Base-by-base conservation (phyloP, 2,888 invertebrate genomes). In the Corythucha ciliata region DNA sequence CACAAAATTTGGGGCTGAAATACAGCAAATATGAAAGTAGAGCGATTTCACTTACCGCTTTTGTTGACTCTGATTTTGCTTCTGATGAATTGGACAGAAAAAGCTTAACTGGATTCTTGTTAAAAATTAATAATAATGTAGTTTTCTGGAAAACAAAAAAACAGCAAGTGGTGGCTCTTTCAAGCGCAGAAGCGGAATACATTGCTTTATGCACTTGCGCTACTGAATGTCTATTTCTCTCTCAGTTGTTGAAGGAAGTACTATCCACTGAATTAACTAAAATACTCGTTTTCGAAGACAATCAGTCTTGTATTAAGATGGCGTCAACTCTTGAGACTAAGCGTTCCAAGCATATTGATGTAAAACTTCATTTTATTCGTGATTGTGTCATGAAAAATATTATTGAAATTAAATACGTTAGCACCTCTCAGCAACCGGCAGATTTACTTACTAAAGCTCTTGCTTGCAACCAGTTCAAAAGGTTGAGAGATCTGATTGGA, bases 51-150 rank as follows among this genome's bases (percentile, higher is more conserved):
- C 24, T 26, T 4, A 14, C 14, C 14, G 12, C 24, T 25, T 51
- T 18, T 24, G 42, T 40, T 34, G 51, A 51, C 24, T 7, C 46
- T 2, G 46, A 52, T 37, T 52, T 36, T 29, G 46, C 46, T 14
- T 20, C 24, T 27, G 52, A 46, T 21, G 4, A 14, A n/a, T 5
- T 26, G 3, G 44, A 52, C 32, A 16, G 52, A 10, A 45, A 46
- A 26, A 46, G 37, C 24, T 26, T 36, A 14, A 18, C 36, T 4
- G 52, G 52, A n/a, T 52, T 27, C 24, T 2, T 46, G 5, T 22
- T 52, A 10, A 52, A 52, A 29, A 16, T 52, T 10, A 52, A 52
- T 21, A 29, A 46, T 39, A 52, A 52, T n/a, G n/a, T n/a, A n/a
- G n/a, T n/a, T 21, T 16, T n/a, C 2, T 51, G 51, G 51, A 16